These are phyloP conservation scores for Drosophila neutralis DNA, from an alignment of 2,888 invertebrate species.

Conservation along the genomic window DNA sequence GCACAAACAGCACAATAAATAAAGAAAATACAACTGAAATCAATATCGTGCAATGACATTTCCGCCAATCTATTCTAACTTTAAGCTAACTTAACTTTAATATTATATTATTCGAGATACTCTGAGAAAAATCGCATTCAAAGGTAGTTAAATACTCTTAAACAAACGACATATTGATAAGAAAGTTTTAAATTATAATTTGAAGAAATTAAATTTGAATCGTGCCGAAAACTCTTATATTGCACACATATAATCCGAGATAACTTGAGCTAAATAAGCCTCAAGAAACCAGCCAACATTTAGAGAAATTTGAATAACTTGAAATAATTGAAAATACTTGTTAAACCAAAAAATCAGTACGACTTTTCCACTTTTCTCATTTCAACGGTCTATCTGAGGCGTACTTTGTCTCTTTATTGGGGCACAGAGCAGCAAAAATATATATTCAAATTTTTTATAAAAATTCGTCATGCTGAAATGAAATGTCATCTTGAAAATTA, in stretches of 20 bases:
- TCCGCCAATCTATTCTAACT: not conserved
- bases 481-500: not conserved
- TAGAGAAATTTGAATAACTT: not conserved
- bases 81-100: not conserved
- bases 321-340: not conserved
- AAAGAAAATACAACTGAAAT: not conserved
- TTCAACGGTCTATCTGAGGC: not conserved
- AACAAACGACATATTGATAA: too few species aligned
- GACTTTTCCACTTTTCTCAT: not conserved
- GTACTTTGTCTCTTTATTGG: not conserved
- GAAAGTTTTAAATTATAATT: not conserved
- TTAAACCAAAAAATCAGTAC: not conserved
- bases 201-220: not conserved
- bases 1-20: not conserved
- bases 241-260: not conserved
- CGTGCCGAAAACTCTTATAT: not conserved
- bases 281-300: not conserved
- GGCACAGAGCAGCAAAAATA: not conserved
- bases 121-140: not conserved
- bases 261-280: not conserved
- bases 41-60: not conserved
- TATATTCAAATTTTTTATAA: not conserved
- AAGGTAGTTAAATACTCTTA: not conserved
- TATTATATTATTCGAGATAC: not conserved
- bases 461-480: not conserved